These are phyloP conservation scores for Amphiura filiformis DNA, from an alignment of 35 echinoderm and acorn worm species.

Conservation along the genomic window DNA sequence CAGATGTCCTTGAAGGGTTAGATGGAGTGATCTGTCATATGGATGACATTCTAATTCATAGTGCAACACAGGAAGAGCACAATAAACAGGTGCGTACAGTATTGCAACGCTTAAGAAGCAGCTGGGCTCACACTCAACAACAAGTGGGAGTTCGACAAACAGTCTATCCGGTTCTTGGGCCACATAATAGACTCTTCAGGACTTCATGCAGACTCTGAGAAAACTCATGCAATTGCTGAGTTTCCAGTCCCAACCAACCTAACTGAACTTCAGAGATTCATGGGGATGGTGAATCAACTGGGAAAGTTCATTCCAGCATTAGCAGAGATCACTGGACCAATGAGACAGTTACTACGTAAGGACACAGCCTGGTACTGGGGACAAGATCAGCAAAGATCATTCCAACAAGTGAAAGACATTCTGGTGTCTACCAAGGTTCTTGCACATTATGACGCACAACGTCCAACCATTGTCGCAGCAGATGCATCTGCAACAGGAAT, in stretches of 20 bases:
- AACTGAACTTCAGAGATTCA: background rate
- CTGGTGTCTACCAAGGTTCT: slow-evolving; percentile 18
- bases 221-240: slow-evolving; percentile 16
- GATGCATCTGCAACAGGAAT: slow-evolving; percentile 41
- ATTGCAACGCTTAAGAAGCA: slow-evolving; percentile 12
- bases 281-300: slow-evolving; percentile 45
- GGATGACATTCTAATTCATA: slow-evolving; percentile 68
- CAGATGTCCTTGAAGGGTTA: slow-evolving; percentile 43
- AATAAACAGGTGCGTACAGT: slow-evolving; percentile 42
- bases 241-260: slow-evolving; percentile 21
- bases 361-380: slow-evolving; percentile 30
- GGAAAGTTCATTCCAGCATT: slow-evolving; percentile 33
- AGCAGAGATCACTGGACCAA: slow-evolving; percentile 6
- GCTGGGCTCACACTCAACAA: slow-evolving; percentile 57
- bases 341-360: slow-evolving; percentile 38
- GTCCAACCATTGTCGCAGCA: slow-evolving; percentile 35
- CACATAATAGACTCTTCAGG: slow-evolving; percentile 33
- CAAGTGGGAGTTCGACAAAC: slow-evolving; percentile 37
- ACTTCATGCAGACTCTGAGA: slow-evolving; percentile 18
- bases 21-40: slow-evolving; percentile 61
- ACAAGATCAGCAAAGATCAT: slow-evolving; percentile 17
- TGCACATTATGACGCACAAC: slow-evolving; percentile 38
- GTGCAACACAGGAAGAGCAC: slow-evolving; percentile 40
- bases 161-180: slow-evolving; percentile 35
- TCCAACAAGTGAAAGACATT: slow-evolving; percentile 21